Evolutionary conservation across 2,113 vertebrate species (phyloP).

Genomic region (Leptobrachium leishanense): DNA sequence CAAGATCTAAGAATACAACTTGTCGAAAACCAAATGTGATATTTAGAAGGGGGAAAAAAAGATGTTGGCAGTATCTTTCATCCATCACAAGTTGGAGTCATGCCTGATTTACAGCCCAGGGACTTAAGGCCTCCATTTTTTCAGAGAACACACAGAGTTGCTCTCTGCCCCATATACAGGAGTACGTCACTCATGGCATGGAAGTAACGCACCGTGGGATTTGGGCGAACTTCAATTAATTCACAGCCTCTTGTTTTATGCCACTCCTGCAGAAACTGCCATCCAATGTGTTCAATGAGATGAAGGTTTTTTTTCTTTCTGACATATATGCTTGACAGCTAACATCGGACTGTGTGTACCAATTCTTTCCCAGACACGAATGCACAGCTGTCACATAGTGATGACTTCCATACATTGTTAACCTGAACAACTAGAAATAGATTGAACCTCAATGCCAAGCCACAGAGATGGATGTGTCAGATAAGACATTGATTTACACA

Average conservation of each 20-base stretch:
- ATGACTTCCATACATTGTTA: slow-evolving; percentile 28
- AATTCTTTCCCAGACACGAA: not conserved
- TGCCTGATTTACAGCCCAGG: slow-evolving; percentile 46
- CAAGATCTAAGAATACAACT: slow-evolving; percentile 49
- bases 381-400: slow-evolving; percentile 16
- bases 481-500: slow-evolving; percentile 13
- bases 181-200: slow-evolving; percentile 38
- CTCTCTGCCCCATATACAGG: slow-evolving; percentile 22
- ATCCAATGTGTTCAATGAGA: slow-evolving; percentile 17
- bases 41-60: slow-evolving; percentile 37
- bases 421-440: slow-evolving; percentile 28
- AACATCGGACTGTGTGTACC: slow-evolving; percentile 7
- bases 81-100: slow-evolving; percentile 42
- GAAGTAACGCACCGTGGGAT: slow-evolving; percentile 37
- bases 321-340: slow-evolving; percentile 24
- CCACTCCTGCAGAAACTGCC: slow-evolving; percentile 28
- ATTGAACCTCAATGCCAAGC: slow-evolving; percentile 13
- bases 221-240: slow-evolving; percentile 36
- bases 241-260: slow-evolving; percentile 33
- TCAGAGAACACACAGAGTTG: slow-evolving; percentile 38
- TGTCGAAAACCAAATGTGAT: slow-evolving; percentile 48
- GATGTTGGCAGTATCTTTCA: slow-evolving; percentile 50
- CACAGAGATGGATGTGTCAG: slow-evolving; percentile 4
- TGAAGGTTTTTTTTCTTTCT: slow-evolving; percentile 1
- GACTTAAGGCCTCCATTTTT: slow-evolving; percentile 42